Evolutionary conservation across 2,888 invertebrate genomes (phyloP).

Genomic region (Rapana venosa): DNA sequence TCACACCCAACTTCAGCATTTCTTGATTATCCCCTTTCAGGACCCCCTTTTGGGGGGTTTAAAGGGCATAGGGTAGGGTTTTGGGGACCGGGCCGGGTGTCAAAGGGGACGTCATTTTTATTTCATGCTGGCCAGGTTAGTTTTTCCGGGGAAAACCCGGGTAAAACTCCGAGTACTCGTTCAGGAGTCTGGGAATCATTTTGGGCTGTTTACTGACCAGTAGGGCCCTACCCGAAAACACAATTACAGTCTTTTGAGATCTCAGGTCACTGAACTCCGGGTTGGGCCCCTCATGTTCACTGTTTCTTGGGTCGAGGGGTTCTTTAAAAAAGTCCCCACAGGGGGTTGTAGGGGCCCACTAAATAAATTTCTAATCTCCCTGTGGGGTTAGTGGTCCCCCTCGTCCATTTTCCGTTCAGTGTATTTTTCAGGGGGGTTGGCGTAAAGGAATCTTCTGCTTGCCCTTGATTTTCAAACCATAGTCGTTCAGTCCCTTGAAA

Average conservation of each 20-base stretch:
- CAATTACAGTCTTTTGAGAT: not conserved
- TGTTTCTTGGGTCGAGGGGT: not conserved
- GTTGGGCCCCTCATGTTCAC: not conserved
- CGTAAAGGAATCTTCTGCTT: slow-evolving; percentile 7
- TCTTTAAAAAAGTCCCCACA: too few species aligned
- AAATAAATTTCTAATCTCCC: too few species aligned
- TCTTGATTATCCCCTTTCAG: not conserved
- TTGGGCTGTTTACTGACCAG: not conserved
- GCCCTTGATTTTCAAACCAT: not conserved
- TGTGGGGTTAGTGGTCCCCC: too few species aligned
- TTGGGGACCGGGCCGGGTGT: not conserved
- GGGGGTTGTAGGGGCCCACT: too few species aligned
- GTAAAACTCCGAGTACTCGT: not conserved
- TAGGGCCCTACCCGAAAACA: not conserved
- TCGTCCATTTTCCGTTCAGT: too few species aligned
- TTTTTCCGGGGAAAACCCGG: not conserved
- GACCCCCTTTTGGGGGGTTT: not conserved
- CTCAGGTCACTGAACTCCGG: not conserved
- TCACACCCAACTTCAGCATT: slow-evolving; percentile 27
- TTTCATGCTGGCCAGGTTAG: not conserved
- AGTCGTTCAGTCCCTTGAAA: not conserved
- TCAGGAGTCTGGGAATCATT: not conserved
- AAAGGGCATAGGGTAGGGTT: not conserved
- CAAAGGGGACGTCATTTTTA: not conserved
- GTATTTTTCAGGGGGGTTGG: slow-evolving; percentile 11